Evolutionary conservation across 2,113 vertebrate species (phyloP).

Genomic region (Rhabdornis inornatus): DNA sequence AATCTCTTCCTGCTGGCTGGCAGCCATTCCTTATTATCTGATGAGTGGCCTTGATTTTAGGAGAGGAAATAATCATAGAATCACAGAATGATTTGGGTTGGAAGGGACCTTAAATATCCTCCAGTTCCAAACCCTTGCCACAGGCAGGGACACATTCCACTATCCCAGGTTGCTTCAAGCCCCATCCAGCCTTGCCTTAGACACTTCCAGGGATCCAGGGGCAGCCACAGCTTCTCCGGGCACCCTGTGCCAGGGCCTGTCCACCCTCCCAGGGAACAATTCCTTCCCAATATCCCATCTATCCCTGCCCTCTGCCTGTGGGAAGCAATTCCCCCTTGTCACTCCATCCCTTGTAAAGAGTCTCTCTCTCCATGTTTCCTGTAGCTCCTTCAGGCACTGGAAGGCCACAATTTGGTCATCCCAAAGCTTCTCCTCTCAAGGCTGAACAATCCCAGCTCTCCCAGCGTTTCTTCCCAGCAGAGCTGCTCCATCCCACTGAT

Average conservation of each 20-base stretch:
- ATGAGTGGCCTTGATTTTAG: background rate
- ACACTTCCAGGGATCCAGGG: background rate
- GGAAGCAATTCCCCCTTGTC: background rate
- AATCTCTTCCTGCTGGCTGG: background rate
- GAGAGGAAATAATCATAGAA: background rate
- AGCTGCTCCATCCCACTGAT: background rate
- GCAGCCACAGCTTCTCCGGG: background rate
- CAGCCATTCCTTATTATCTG: background rate
- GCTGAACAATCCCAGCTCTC: background rate
- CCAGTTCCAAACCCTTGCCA: background rate
- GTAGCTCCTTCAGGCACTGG: fast-evolving
- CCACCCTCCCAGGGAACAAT: background rate
- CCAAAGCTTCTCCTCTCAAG: background rate
- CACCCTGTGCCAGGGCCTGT: background rate
- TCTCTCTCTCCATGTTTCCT: too few species aligned
- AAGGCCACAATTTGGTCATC: fast-evolving
- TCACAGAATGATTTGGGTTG: background rate
- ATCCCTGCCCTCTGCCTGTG: fast-evolving
- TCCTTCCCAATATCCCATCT: background rate
- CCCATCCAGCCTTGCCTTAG: background rate
- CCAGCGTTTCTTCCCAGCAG: background rate
- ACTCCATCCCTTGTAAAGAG: fast-evolving
- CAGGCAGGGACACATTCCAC: background rate
- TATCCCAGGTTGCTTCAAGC: background rate
- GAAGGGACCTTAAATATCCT: background rate